Evolutionary conservation across 2,113 vertebrate genomes (phyloP), one percentile per base, ranked within the genome.

Genomic region (Cyanistes caeruleus): DNA sequence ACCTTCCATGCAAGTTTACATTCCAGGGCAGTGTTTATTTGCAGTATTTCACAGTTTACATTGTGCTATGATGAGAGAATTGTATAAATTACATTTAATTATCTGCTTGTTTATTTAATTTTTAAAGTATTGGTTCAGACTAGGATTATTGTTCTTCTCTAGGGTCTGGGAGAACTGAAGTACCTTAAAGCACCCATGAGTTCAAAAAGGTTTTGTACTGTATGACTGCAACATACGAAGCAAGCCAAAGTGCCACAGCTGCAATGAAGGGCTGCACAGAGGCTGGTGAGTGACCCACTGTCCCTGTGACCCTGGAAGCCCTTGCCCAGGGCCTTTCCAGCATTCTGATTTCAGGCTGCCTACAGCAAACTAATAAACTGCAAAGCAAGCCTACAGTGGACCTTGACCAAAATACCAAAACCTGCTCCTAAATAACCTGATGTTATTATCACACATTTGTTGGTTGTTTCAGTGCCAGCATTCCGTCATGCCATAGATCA

Each of bases 381-480:
- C 58, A 92, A 89, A 94, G 52, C 60, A 87, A 82, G 35, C 33
- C 67, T 70, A 67, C 43, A 62, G 63, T 12, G 11, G 33, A 75
- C 53, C 59, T 91, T 83, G 48, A 83, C 35, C 52, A 77, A 79
- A 87, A 80, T 43, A 89, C 21, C 24, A 70, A 85, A 63, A 67
- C 41, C 28, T 94, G 22, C 25, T 90, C 25, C 75, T 52, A 41
- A 49, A 87, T 44, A 59, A 17, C 18, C 13, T 30, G 31, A 31
- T 41, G 31, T 55, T 37, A 89, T 7, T 30, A 87, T 62, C 37
- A 86, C 51, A 77, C 30, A 41, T 70, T 23, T 69, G 5, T 53
- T 76, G 49, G 24, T 35, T 53, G 64, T 93, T 96, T 96, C 58
- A 78, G 83, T 74, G 43, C 31, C 7, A 94, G 88, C 49, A 74